Percentiles rank a stretch among this genome's conserved stretches.
phyloP scores from a whole-genome alignment of 2,797 vertebrate genomes.

The Gila robusta region DNA sequence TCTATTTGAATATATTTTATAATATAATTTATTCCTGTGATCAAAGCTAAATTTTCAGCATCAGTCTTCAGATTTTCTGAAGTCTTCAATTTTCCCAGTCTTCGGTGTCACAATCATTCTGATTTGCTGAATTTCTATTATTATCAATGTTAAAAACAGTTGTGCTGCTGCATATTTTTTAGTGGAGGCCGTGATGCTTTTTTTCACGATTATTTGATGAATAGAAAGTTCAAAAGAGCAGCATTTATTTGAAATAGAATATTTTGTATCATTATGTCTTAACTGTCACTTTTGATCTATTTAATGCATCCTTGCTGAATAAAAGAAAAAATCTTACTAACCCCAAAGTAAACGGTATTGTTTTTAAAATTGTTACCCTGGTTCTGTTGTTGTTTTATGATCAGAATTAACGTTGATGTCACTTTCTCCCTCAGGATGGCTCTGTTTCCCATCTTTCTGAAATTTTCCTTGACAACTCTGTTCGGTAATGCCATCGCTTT shows the following conservation, averaged over 20 bases:
- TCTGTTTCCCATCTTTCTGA: constrained; percentile 86
- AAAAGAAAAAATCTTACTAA: background rate
- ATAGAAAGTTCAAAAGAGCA: background rate
- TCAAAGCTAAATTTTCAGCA: background rate
- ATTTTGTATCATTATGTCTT: background rate
- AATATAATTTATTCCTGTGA: background rate
- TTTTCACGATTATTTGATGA: background rate
- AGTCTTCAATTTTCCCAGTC: background rate
- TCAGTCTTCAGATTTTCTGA: background rate
- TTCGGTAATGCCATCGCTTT: constrained; percentile 95
- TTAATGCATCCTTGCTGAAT: background rate
- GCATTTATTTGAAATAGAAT: background rate
- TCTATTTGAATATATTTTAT: background rate
- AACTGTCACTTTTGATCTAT: background rate
- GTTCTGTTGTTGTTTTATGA: background rate
- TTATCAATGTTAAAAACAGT: background rate
- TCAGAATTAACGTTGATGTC: background rate
- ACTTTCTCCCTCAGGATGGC: constrained; percentile 85
- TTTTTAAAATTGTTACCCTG: background rate
- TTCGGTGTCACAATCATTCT: background rate
- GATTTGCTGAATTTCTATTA: background rate
- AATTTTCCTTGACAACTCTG: constrained; percentile 90
- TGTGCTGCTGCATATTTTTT: background rate
- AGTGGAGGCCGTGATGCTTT: background rate
- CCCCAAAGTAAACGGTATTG: background rate